Conservation (phyloP, 2,797 vertebrate species). For the Diplodus sargus region DNA sequence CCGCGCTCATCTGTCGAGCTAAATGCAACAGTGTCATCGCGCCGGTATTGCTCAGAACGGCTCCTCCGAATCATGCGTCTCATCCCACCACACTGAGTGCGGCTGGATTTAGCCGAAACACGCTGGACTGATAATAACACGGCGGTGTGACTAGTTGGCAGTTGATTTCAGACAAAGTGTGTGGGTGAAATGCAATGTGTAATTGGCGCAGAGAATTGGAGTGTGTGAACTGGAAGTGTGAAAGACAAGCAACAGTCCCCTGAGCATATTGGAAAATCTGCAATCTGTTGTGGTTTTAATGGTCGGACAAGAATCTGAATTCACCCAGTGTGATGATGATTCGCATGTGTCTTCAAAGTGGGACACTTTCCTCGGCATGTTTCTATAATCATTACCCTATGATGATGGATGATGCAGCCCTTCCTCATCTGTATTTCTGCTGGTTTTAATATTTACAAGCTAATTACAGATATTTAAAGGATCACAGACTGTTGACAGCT, state of each 20-base stretch:
- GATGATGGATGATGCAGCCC: constrained; percentile 5
- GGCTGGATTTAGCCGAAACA: constrained; percentile 50
- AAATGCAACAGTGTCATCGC: constrained; percentile 58
- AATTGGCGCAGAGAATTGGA: constrained; percentile 64
- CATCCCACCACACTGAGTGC: constrained; percentile 30
- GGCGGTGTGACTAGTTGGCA: constrained; percentile 30
- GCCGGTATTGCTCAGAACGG: constrained; percentile 40
- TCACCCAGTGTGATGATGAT: constrained; percentile 16
- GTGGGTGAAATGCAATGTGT: constrained; percentile 64
- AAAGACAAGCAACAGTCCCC: constrained; percentile 60
- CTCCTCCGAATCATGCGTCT: constrained; percentile 25
- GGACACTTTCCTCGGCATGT: neutral
- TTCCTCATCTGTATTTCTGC: constrained; percentile 17
- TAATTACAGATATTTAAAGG: constrained; percentile 37
- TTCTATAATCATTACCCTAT: constrained; percentile 11
- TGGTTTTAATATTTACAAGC: constrained; percentile 25
- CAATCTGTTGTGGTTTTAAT: constrained; percentile 45
- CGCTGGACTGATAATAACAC: constrained; percentile 41
- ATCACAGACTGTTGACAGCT: constrained; percentile 24
- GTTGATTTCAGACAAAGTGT: constrained; percentile 54
- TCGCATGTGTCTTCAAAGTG: constrained; percentile 17
- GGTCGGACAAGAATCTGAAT: constrained; percentile 27
- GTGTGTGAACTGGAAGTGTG: constrained; percentile 68
- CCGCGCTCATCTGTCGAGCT: constrained; percentile 42
- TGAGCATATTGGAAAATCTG: constrained; percentile 66